A percentile compares a stretch with the other conserved stretches of the same genome.
These are phyloP conservation scores for Gallirallus australis DNA, from an alignment of 2,797 vertebrate species.

Conservation along the genomic window DNA sequence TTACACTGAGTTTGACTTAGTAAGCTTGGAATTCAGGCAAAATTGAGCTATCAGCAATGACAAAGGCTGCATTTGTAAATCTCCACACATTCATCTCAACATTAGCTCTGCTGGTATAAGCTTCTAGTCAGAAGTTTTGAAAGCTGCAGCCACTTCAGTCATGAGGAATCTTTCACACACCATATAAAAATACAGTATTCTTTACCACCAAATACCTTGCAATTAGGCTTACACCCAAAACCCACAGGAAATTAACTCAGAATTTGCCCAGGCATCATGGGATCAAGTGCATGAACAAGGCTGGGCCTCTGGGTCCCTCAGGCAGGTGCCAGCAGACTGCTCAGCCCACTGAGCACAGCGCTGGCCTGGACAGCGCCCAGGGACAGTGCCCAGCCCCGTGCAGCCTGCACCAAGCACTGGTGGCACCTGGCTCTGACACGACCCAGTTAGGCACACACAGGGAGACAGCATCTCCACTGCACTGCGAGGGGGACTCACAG, in stretches of 20 bases:
- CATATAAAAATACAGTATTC: not conserved
- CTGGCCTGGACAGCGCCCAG: not conserved
- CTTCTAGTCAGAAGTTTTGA: not conserved
- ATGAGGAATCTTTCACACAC: not conserved
- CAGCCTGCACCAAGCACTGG: not conserved
- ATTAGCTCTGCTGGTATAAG: not conserved
- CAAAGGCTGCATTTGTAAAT: not conserved
- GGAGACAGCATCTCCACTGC: not conserved
- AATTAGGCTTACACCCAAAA: not conserved
- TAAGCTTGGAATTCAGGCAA: not conserved
- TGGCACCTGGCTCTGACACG: fast-evolving
- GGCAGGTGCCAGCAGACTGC: not conserved
- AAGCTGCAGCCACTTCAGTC: not conserved
- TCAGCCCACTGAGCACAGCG: not conserved
- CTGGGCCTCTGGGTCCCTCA: not conserved
- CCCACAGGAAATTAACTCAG: not conserved
- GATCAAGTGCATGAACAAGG: not conserved
- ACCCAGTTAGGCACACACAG: not conserved
- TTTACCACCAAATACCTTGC: not conserved
- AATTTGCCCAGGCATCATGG: not conserved
- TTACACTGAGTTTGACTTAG: not conserved
- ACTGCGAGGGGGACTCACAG: fast-evolving
- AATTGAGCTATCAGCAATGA: not conserved
- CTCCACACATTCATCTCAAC: not conserved
- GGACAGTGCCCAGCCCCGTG: not conserved